Evolutionary conservation across 2,888 invertebrate genomes (phyloP).

Genomic region (Blomia tropicalis): DNA sequence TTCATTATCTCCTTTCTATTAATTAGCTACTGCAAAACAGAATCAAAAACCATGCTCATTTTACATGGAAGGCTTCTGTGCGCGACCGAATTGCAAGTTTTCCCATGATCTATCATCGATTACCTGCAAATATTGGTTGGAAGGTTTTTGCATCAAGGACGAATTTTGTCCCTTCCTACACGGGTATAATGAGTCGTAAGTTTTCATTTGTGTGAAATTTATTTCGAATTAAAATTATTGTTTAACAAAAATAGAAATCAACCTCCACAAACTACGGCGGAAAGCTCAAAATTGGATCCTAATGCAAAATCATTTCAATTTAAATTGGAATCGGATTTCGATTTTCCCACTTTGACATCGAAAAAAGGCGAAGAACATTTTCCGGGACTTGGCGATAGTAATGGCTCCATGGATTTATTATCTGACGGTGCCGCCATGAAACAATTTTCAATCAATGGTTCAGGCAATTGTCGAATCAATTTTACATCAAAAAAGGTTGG

Average conservation of each 20-base stretch:
- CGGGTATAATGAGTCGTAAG: slow-evolving; percentile 23
- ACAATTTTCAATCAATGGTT: neutral
- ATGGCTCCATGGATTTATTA: neutral
- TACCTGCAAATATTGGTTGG: slow-evolving; percentile 41
- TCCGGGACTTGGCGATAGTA: neutral
- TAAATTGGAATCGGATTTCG: slow-evolving; percentile 29
- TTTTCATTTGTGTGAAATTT: neutral
- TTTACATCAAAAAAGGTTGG: neutral
- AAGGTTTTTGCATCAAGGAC: slow-evolving; percentile 41
- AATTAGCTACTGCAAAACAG: slow-evolving; percentile 1
- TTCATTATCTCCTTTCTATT: neutral
- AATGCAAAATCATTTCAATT: slow-evolving; percentile 19
- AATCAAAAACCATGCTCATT: slow-evolving; percentile 36
- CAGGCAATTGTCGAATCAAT: slow-evolving; percentile 1
- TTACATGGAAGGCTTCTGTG: slow-evolving; percentile 40
- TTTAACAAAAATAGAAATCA: neutral
- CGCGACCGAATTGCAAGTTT: slow-evolving; percentile 39
- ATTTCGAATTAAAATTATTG: neutral
- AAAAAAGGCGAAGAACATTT: neutral
- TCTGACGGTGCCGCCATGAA: neutral
- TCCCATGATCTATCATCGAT: slow-evolving; percentile 40
- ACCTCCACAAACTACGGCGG: slow-evolving; percentile 6
- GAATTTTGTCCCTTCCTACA: slow-evolving; percentile 30
- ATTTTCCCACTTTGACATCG: slow-evolving; percentile 28
- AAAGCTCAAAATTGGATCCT: neutral